These are phyloP conservation scores for Cryptus armator DNA, from an alignment of 2,888 invertebrate species.

Conservation along the genomic window DNA sequence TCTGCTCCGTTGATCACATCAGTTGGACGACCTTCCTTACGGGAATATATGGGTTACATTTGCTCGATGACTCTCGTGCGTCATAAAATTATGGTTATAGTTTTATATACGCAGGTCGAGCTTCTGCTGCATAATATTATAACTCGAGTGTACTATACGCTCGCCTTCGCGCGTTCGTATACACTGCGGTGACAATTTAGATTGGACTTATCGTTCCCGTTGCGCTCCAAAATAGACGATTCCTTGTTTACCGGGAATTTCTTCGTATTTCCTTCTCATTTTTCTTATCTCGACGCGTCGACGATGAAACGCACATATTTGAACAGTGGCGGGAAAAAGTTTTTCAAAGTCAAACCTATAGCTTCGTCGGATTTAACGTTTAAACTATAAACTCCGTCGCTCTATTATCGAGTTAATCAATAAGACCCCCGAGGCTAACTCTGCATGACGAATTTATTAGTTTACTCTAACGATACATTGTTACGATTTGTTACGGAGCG, in stretches of 20 bases:
- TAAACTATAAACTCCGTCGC: not conserved
- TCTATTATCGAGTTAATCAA: constrained; percentile 23
- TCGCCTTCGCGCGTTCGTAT: constrained; percentile 20
- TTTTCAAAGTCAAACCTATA: not conserved
- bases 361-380: not conserved
- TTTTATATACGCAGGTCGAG: constrained; percentile 50
- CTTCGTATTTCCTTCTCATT: constrained; percentile 4
- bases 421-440: not conserved
- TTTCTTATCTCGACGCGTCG: constrained; percentile 34
- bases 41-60: constrained; percentile 63
- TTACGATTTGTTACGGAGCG: not conserved
- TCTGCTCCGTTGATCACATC: constrained; percentile 16
- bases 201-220: constrained; percentile 5
- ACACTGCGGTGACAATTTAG: not conserved
- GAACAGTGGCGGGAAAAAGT: not conserved
- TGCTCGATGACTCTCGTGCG: constrained; percentile 61
- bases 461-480: constrained; percentile 18
- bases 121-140: not conserved
- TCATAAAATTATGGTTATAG: constrained; percentile 64
- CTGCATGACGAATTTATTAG: not conserved
- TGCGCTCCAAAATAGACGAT: constrained; percentile 11
- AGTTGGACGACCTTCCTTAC: constrained; percentile 60
- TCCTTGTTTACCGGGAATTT: constrained; percentile 1
- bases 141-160: constrained; percentile 18
- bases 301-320: constrained; percentile 35